These are phyloP conservation scores for Phylloscopus whistleri DNA, from an alignment of 2,113 vertebrate genomes.

Conservation along the genomic window DNA sequence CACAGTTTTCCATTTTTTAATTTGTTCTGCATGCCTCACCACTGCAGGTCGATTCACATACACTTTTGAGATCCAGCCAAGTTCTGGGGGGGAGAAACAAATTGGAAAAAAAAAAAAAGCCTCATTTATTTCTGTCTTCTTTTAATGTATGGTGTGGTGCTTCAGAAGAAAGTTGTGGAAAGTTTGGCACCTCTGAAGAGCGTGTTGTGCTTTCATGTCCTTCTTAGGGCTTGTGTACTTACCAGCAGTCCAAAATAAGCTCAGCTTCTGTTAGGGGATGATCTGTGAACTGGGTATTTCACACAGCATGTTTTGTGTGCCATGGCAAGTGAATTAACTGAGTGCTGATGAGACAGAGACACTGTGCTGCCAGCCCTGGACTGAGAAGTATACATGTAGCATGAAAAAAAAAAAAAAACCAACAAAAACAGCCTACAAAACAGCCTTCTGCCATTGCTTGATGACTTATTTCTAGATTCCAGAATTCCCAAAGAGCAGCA, in stretches of 20 bases:
- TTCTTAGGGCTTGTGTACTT: not conserved
- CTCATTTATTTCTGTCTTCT: not conserved
- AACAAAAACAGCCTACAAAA: not conserved
- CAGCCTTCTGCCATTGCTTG: not conserved
- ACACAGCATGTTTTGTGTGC: not conserved
- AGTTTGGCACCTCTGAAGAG: not conserved
- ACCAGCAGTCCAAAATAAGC: not conserved
- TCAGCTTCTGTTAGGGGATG: not conserved
- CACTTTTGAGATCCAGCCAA: slow-evolving; percentile 84
- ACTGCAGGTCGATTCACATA: slow-evolving; percentile 90
- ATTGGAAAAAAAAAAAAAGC: too few relatives aligned
- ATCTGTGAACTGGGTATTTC: not conserved
- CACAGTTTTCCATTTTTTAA: slow-evolving; percentile 79
- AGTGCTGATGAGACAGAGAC: not conserved
- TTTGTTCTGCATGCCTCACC: slow-evolving; percentile 81
- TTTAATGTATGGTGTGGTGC: not conserved
- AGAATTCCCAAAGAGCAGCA: not conserved
- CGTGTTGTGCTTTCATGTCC: not conserved
- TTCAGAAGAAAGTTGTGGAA: not conserved
- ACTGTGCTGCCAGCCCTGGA: not conserved
- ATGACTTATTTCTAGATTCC: not conserved
- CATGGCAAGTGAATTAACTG: not conserved
- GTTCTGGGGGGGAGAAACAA: slow-evolving; percentile 71
- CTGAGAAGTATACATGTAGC: not conserved
- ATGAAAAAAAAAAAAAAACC: not conserved